Percentiles rank a stretch among this genome's conserved stretches.
These are phyloP conservation scores for Enteromius trimaculatus DNA, from an alignment of 2,797 vertebrate genomes.

Conservation along the genomic window DNA sequence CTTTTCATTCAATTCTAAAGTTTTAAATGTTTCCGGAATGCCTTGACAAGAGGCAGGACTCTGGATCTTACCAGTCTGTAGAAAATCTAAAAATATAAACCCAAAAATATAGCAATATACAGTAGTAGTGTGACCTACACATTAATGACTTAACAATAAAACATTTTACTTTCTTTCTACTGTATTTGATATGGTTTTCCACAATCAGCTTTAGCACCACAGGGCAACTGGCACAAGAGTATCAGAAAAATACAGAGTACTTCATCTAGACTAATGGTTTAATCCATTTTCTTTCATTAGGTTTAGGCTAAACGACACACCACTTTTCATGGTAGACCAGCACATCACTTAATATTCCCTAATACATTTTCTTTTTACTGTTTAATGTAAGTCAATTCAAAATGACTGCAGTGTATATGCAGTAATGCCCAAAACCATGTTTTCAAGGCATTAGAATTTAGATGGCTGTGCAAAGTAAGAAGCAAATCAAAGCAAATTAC, in stretches of 20 bases:
- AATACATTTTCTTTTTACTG: not conserved
- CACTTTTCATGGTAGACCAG: constrained; percentile 47
- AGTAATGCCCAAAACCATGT: not conserved
- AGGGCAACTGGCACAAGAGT: not conserved
- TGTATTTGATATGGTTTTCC: not conserved
- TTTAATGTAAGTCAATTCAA: not conserved
- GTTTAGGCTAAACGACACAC: constrained; percentile 42
- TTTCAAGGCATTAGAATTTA: not conserved
- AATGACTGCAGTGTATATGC: not conserved
- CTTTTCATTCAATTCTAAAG: constrained; percentile 13
- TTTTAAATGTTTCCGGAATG: not conserved
- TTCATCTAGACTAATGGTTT: constrained; percentile 39
- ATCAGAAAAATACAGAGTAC: constrained; percentile 40
- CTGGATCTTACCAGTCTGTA: not conserved
- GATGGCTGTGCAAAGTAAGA: not conserved
- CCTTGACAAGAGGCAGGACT: not conserved
- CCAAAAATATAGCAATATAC: not conserved
- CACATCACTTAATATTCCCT: not conserved
- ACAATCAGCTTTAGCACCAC: not conserved
- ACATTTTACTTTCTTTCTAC: too few relatives aligned
- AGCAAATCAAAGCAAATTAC: constrained; percentile 1
- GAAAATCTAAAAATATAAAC: too few relatives aligned
- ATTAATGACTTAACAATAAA: not conserved
- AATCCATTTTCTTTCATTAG: constrained; percentile 61
- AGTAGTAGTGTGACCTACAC: not conserved